Percentiles rank a stretch among this genome's conserved stretches.
phyloP scores from a whole-genome alignment of 1,140 invertebrate species.

The Ceratitis capitata region DNA sequence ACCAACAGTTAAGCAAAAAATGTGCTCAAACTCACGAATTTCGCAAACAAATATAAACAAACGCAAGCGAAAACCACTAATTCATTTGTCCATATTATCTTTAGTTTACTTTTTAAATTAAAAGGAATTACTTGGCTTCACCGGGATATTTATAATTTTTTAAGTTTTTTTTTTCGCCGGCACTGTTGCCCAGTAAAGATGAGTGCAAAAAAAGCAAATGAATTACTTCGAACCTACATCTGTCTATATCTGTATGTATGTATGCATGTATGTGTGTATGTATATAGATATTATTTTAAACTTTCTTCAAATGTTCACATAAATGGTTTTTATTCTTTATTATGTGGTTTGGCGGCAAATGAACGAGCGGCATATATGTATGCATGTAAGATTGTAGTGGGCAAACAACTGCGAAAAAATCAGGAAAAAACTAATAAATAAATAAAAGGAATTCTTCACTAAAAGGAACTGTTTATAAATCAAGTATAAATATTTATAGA shows the following conservation, averaged over 20 bases:
- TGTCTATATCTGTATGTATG: no score
- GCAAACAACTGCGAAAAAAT: neutral
- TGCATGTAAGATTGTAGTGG: neutral
- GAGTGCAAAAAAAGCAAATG: neutral
- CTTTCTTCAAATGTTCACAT: neutral
- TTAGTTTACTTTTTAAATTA: neutral
- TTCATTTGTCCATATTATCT: neutral
- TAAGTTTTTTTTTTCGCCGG: neutral
- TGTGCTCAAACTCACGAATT: neutral
- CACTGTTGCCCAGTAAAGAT: neutral
- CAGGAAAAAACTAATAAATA: no score
- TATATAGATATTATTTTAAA: neutral
- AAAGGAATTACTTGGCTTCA: neutral
- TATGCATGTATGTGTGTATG: no score
- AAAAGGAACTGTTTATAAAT: neutral
- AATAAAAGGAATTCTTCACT: no score
- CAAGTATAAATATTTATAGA: neutral
- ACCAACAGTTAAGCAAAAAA: neutral
- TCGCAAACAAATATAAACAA: neutral
- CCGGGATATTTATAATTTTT: neutral
- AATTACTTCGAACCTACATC: no score
- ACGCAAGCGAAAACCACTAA: neutral
- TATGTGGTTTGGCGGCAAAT: neutral
- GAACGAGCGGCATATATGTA: neutral
- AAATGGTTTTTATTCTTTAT: neutral